Evolutionary conservation across 53 echinoderm and acorn worm genomes (phyloP).

Genomic region (Glandiceps talaboti): DNA sequence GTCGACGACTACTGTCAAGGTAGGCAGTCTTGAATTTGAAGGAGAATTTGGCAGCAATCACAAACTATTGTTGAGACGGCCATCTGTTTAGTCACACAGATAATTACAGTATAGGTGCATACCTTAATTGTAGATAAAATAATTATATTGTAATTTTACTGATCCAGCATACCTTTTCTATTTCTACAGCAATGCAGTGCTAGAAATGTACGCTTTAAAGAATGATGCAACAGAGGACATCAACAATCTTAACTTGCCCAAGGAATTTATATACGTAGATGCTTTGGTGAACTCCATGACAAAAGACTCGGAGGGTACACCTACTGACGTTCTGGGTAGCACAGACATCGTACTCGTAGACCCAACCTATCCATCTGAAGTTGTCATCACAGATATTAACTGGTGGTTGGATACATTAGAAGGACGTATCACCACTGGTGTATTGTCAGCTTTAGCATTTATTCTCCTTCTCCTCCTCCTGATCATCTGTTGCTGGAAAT

Average conservation of each 20-base stretch:
- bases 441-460: neutral
- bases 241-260: neutral
- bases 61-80: too few species aligned
- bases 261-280: neutral
- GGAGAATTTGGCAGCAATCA: too few species aligned
- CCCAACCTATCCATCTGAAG: neutral
- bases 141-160: too few species aligned
- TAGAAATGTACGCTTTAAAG: neutral
- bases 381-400: neutral
- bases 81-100: too few species aligned
- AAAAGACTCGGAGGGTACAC: neutral
- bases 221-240: neutral
- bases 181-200: neutral
- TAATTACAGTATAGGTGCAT: too few species aligned
- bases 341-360: neutral
- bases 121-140: too few species aligned
- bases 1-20: neutral
- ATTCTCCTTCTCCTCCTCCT: neutral
- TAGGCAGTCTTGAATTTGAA: too few species aligned
- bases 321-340: neutral
- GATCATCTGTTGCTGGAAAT: neutral
- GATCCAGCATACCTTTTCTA: too few species aligned
- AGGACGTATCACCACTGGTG: neutral
- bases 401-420: neutral
- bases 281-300: neutral